These are phyloP conservation scores for Urosaurus nigricauda DNA, from an alignment of 2,797 vertebrate genomes.

Conservation along the genomic window DNA sequence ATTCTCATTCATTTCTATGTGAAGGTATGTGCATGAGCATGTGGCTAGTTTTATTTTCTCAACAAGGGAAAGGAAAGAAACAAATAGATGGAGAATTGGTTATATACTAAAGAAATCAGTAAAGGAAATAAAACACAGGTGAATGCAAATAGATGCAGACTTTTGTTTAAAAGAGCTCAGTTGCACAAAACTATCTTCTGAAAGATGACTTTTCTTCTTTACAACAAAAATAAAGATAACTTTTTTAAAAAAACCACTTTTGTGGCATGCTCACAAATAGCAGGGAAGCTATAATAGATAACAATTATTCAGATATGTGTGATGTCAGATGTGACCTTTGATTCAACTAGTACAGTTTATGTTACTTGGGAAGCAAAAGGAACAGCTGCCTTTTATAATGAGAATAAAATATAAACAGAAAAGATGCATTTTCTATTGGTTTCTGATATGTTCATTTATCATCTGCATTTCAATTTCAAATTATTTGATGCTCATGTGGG, in stretches of 20 bases:
- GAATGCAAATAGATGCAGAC: constrained; percentile 26
- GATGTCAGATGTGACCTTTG: not conserved
- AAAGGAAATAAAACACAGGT: constrained; percentile 32
- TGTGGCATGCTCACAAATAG: not conserved
- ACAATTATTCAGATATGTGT: not conserved
- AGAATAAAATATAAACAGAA: not conserved
- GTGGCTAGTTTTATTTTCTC: constrained; percentile 55
- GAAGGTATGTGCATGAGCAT: not conserved
- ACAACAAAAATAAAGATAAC: not conserved
- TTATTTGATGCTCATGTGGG: not conserved
- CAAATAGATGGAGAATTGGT: constrained; percentile 25
- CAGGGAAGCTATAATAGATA: not conserved
- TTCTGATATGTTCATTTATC: constrained; percentile 8
- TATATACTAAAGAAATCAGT: constrained; percentile 5
- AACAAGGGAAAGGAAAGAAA: constrained; percentile 31
- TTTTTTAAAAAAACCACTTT: not conserved
- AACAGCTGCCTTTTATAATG: not conserved
- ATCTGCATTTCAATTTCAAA: constrained; percentile 21
- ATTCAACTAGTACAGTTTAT: not conserved
- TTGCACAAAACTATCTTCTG: constrained; percentile 21
- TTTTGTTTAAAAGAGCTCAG: not conserved
- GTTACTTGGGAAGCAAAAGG: not conserved
- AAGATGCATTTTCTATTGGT: not conserved
- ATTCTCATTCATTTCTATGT: constrained; percentile 27
- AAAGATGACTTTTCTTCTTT: not conserved